Conservation (phyloP, 2,888 invertebrate genomes). For the Coleophora deauratella region DNA sequence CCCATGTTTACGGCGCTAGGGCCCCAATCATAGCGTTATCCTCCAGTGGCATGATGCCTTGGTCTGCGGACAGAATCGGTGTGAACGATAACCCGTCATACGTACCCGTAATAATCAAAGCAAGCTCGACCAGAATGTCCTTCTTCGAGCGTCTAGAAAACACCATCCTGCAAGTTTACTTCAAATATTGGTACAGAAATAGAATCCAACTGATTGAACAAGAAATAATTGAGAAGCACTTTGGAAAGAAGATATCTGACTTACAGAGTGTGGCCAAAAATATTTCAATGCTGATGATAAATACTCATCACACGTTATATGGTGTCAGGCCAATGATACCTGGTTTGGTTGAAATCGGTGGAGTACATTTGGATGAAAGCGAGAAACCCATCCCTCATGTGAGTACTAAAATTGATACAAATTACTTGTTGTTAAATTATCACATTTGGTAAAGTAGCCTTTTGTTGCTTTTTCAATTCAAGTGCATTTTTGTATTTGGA, state of each 20-base stretch:
- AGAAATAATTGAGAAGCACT: constrained; percentile 50
- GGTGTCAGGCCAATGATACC: constrained; percentile 72
- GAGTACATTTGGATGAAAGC: constrained; percentile 67
- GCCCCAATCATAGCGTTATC: constrained; percentile 73
- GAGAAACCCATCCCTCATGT: constrained; percentile 59
- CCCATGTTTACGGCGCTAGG: constrained; percentile 62
- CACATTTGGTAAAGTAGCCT: no score
- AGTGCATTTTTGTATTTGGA: no score
- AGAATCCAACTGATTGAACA: constrained; percentile 46
- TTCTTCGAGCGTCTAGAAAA: constrained; percentile 66
- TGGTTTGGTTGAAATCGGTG: constrained; percentile 77
- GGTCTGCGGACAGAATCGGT: constrained; percentile 59
- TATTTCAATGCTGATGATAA: constrained; percentile 70
- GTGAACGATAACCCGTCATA: constrained; percentile 66
- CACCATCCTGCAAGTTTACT: constrained; percentile 34
- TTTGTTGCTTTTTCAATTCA: no score
- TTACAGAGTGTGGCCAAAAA: constrained; percentile 67
- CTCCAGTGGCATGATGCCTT: constrained; percentile 74
- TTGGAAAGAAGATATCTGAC: constrained; percentile 62
- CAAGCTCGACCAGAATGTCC: constrained; percentile 58
- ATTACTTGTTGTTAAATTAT: no score
- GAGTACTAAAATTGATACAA: no score
- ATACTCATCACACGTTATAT: constrained; percentile 75
- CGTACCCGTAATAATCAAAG: constrained; percentile 68
- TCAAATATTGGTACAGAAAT: constrained; percentile 46